Percentiles rank a stretch among this genome's conserved stretches.
Conservation (phyloP, 2,888 invertebrate species). For the Drosophila pseudotakahashii region DNA sequence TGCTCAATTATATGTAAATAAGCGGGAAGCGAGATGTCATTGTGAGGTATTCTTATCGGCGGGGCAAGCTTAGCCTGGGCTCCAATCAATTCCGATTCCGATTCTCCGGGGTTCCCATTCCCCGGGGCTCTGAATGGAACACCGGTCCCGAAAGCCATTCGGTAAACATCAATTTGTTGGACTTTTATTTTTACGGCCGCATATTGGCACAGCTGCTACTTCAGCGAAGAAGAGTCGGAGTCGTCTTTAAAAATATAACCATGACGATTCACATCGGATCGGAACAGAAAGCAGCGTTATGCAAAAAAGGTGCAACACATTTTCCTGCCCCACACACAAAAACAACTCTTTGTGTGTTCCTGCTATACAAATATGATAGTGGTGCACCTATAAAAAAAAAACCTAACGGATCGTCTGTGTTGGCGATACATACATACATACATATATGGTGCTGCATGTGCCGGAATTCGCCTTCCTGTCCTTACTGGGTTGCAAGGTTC, state of each 20-base stretch:
- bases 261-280: slow-evolving; percentile 32
- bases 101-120: slow-evolving; percentile 1
- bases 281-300: slow-evolving; percentile 62
- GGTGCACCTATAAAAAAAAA: slow-evolving; percentile 14
- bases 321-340: slow-evolving; percentile 56
- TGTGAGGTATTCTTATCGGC: slow-evolving; percentile 32
- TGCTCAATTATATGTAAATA: slow-evolving; percentile 33
- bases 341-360: slow-evolving; percentile 77
- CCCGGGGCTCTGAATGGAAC: slow-evolving; percentile 16
- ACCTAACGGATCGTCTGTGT: slow-evolving; percentile 23
- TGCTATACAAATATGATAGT: slow-evolving; percentile 55
- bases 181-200: slow-evolving; percentile 37
- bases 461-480: slow-evolving; percentile 42
- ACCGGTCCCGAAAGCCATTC: slow-evolving; percentile 28
- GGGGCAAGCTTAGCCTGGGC: slow-evolving; percentile 11
- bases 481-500: slow-evolving; percentile 36
- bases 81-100: slow-evolving; percentile 37
- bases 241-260: slow-evolving; percentile 30
- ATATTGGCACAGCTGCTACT: slow-evolving; percentile 74
- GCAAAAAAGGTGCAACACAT: slow-evolving; percentile 70
- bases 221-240: slow-evolving; percentile 36
- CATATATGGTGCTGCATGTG: slow-evolving; percentile 38
- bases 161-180: slow-evolving; percentile 39
- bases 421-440: slow-evolving; percentile 17
- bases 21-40: slow-evolving; percentile 24